Evolutionary conservation across 2,797 vertebrate genomes (phyloP).

Genomic region (Thripadectes ignobilis): DNA sequence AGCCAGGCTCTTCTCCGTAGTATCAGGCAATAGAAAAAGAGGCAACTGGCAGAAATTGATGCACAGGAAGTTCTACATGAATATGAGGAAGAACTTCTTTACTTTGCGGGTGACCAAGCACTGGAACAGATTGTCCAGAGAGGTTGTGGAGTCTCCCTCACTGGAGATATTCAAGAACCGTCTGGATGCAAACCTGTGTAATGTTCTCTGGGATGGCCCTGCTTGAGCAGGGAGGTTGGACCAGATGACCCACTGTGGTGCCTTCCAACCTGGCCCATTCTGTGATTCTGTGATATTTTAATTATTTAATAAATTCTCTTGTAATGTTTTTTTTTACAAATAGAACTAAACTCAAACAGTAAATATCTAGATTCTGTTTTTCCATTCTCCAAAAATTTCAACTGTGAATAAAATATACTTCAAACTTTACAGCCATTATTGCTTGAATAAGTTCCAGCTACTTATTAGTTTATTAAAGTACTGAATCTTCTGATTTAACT

Average conservation of each 20-base stretch:
- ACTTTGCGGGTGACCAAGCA: no score
- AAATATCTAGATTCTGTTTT: not conserved
- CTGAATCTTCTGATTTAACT: not conserved
- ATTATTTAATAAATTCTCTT: not conserved
- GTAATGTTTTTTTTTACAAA: not conserved
- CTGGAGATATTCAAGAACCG: not conserved
- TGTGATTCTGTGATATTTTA: not conserved
- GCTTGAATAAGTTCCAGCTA: not conserved
- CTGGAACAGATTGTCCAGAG: not conserved
- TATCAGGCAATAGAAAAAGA: not conserved
- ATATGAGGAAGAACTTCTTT: not conserved
- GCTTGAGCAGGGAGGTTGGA: not conserved
- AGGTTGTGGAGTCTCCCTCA: not conserved
- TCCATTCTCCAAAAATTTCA: not conserved
- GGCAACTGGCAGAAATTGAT: rapidly evolving
- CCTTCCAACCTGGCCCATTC: not conserved
- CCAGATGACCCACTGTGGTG: not conserved
- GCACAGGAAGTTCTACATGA: not conserved
- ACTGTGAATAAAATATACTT: not conserved
- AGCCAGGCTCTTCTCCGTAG: not conserved
- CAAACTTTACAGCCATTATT: not conserved
- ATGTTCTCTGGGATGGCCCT: not conserved
- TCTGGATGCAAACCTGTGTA: not conserved
- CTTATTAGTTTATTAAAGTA: not conserved
- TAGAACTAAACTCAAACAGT: not conserved